These are phyloP conservation scores for Oreortyx pictus DNA, from an alignment of 2,797 vertebrate genomes.

Conservation along the genomic window DNA sequence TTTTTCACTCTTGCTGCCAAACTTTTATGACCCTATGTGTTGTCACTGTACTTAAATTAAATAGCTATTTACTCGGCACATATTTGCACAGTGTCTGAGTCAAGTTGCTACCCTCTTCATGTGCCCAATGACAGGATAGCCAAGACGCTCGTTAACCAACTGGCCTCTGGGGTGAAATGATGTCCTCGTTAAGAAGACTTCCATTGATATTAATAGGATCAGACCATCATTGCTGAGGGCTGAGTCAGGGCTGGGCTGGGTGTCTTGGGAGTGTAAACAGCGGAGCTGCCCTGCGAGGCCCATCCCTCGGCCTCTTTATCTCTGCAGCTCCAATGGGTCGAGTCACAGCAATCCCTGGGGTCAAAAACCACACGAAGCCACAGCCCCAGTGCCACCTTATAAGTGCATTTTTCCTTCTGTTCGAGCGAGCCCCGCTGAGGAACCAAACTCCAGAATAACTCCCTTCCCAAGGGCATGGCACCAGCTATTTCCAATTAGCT, in stretches of 20 bases:
- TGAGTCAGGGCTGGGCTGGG: constrained; percentile 42
- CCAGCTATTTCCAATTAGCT: background rate
- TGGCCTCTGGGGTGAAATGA: constrained; percentile 56
- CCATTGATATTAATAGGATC: constrained; percentile 34
- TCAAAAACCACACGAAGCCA: background rate
- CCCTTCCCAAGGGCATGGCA: background rate
- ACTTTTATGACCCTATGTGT: background rate
- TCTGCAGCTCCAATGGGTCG: background rate
- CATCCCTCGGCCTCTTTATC: background rate
- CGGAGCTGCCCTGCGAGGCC: background rate
- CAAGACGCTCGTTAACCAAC: constrained; percentile 29
- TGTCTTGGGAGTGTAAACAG: background rate
- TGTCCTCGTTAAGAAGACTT: constrained; percentile 22
- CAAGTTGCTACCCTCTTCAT: background rate
- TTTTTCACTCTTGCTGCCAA: background rate
- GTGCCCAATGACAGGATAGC: constrained; percentile 33
- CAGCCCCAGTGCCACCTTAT: background rate
- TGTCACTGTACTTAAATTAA: background rate
- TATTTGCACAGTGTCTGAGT: background rate
- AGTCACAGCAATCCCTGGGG: background rate
- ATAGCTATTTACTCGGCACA: background rate
- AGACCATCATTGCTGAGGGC: constrained; percentile 31
- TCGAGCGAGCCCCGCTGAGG: background rate
- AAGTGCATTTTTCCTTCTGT: background rate
- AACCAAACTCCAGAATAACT: background rate